Evolutionary conservation across 2,888 invertebrate species (phyloP).

Genomic region (Ormia ochracea): DNA sequence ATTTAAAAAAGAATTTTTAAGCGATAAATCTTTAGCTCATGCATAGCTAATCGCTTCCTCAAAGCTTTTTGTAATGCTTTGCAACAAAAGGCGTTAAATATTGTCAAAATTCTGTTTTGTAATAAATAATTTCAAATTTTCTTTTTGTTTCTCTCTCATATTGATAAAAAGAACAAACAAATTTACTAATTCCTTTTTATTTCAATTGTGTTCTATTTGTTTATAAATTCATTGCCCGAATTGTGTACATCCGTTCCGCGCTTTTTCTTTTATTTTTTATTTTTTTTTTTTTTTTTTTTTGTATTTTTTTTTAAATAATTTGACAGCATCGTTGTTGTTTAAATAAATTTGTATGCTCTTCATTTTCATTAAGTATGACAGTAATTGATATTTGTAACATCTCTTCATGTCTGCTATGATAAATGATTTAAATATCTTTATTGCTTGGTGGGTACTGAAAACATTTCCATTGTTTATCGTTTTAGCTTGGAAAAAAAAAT

Average conservation of each 20-base stretch:
- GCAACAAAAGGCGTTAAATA: not conserved
- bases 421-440: conserved; percentile 16
- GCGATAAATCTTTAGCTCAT: too few relatives aligned
- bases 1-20: too few relatives aligned
- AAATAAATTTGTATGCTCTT: conserved; percentile 59
- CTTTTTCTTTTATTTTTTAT: conserved; percentile 1
- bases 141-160: not conserved
- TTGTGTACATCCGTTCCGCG: conserved; percentile 32
- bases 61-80: too few relatives aligned
- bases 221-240: conserved; percentile 16
- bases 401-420: conserved; percentile 36
- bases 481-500: not conserved
- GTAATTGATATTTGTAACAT: conserved; percentile 56
- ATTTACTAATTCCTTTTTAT: not conserved
- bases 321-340: conserved; percentile 24
- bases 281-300: too few relatives aligned
- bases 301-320: too few relatives aligned
- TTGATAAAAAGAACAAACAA: not conserved
- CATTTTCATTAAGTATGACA: conserved; percentile 55
- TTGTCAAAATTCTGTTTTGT: not conserved
- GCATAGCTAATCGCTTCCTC: too few relatives aligned
- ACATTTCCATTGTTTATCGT: conserved; percentile 35
- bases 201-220: not conserved
- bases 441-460: not conserved
- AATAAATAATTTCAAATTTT: not conserved